Percentiles rank a stretch among this genome's conserved stretches.
phyloP scores from a whole-genome alignment of 2,113 vertebrate species.

The Shinisaurus crocodilurus region DNA sequence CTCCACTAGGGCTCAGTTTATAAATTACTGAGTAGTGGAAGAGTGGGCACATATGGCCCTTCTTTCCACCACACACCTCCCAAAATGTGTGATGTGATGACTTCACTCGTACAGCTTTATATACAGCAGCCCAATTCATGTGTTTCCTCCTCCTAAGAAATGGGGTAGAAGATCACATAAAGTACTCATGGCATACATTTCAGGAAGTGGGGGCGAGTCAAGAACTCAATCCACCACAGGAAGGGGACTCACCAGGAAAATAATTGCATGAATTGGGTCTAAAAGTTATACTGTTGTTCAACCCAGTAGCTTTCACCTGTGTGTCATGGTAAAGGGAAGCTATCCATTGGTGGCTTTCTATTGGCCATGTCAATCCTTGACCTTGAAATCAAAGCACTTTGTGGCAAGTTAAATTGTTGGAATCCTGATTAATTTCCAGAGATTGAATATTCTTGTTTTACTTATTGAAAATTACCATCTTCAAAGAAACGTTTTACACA shows the following conservation, averaged over 20 bases:
- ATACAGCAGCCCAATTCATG: background rate
- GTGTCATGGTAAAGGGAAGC: background rate
- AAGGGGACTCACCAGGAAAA: background rate
- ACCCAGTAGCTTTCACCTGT: conserved; percentile 10
- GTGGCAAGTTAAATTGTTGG: too few relatives aligned
- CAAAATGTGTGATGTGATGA: background rate
- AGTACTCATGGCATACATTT: background rate
- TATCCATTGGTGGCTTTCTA: background rate
- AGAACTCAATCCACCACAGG: background rate
- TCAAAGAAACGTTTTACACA: conserved; percentile 36
- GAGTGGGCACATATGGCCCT: background rate
- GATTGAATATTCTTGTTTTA: background rate
- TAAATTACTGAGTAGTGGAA: background rate
- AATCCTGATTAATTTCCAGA: conserved; percentile 12
- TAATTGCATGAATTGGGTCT: background rate
- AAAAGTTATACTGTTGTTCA: background rate
- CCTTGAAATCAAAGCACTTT: background rate
- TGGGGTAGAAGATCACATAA: background rate
- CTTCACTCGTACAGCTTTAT: background rate
- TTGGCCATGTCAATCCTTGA: background rate
- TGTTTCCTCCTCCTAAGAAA: background rate
- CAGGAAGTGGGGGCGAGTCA: background rate
- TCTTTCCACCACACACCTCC: background rate
- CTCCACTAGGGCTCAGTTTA: background rate
- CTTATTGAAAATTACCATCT: background rate